These are phyloP conservation scores for Oxyteleia sp. DNA, from an alignment of 2,888 invertebrate genomes.

Conservation along the genomic window DNA sequence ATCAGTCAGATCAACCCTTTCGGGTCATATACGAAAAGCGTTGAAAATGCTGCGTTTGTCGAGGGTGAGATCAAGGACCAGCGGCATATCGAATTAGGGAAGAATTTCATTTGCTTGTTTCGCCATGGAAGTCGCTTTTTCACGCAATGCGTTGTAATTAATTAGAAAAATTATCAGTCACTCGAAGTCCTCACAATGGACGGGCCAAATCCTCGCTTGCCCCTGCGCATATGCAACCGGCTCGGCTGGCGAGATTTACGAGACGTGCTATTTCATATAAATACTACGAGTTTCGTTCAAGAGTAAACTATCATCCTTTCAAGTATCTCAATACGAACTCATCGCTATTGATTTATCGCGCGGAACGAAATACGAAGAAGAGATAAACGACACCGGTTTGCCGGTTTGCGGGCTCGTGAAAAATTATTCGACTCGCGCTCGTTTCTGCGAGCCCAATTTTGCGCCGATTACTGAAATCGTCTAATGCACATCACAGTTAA, in stretches of 20 bases:
- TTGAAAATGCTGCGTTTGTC: slow-evolving; percentile 56
- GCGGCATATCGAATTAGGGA: slow-evolving; percentile 61
- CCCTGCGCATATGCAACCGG: slow-evolving; percentile 45
- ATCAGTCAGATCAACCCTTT: slow-evolving; percentile 86
- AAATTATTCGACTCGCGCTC: slow-evolving; percentile 34
- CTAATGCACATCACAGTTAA: slow-evolving; percentile 87
- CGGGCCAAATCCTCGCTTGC: slow-evolving; percentile 10
- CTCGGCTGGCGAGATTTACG: slow-evolving; percentile 38
- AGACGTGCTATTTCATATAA: slow-evolving; percentile 51
- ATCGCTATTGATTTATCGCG: slow-evolving; percentile 68
- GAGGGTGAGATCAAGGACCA: slow-evolving; percentile 73
- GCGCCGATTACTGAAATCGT: slow-evolving; percentile 86
- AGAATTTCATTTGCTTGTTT: slow-evolving; percentile 59
- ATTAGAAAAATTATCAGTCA: slow-evolving; percentile 41
- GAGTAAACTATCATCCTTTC: slow-evolving; percentile 40
- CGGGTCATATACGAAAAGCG: slow-evolving; percentile 72
- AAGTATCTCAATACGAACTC: slow-evolving; percentile 61
- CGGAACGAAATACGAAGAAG: slow-evolving; percentile 41
- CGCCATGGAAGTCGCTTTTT: slow-evolving; percentile 65
- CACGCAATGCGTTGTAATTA: slow-evolving; percentile 44
- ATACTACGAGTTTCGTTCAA: slow-evolving; percentile 34
- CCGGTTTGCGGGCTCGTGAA: slow-evolving; percentile 26
- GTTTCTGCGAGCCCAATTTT: slow-evolving; percentile 82
- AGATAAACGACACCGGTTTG: slow-evolving; percentile 57
- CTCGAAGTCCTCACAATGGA: not conserved